Evolutionary conservation across 2,113 vertebrate species (phyloP), one percentile per base, ranked within the genome.

Genomic region (Percopsis transmontana): DNA sequence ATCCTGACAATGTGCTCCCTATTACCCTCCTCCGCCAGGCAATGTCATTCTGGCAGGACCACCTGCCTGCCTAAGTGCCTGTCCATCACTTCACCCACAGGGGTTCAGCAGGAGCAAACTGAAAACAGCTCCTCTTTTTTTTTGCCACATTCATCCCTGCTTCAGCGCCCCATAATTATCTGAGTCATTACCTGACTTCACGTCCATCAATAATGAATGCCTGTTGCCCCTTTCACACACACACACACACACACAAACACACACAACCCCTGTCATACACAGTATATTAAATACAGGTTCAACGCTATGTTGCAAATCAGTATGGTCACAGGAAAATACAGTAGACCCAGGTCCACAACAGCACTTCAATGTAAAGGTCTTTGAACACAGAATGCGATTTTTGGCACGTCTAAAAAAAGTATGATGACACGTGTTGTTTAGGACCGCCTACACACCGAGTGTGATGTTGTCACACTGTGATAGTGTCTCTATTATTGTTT

Each of bases 121-220:
- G 48, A 62, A 48, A 70, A 50, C 20, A 48, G 15, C 70, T 24
- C 42, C 15, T 12, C 11, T 41, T 62, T 62, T 70, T 51, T 48
- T 58, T 54, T 24, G 66, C 10, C 47, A 53, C 51, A 57, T 63
- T 57, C 64, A 51, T 13, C 53, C 24, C 16, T 41, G 15, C 41
- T 66, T 47, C 39, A 55, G 61, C 70, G 21, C 19, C 0, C 1
- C 47, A 53, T 62, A 13, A 57, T 58, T 44, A 62, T 19, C 55
- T 62, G 40, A 70, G 70, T 67, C 58, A 78, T 74, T 51, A 71
- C 39, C 64, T 14, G 68, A 68, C 61, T 70, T 74, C 51, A 20
- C 44, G 10, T 27, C 24, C 70, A 74, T 67, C 42, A 73, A 76
- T 82, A 78, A 80, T 70, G 27, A 69, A 74, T 45, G 38, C 24